Evolutionary conservation across 2,797 vertebrate species (phyloP).

Genomic region (Botia kubotai): DNA sequence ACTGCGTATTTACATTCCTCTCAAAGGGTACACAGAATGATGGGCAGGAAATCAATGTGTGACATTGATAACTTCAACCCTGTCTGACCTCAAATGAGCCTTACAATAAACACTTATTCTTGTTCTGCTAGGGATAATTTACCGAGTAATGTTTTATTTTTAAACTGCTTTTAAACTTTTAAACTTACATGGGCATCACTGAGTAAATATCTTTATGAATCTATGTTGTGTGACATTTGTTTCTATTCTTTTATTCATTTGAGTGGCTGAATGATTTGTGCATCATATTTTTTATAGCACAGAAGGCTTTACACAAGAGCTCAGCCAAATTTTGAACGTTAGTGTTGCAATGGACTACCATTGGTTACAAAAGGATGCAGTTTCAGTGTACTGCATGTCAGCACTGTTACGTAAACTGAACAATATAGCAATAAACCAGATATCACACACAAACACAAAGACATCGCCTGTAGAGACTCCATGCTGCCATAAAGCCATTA

Average conservation of each 20-base stretch:
- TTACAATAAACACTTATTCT: background rate
- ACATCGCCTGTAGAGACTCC: background rate
- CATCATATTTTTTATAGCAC: background rate
- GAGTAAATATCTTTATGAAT: background rate
- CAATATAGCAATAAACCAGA: slow-evolving; percentile 12
- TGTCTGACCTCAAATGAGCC: background rate
- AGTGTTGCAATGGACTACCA: slow-evolving; percentile 29
- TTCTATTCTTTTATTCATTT: no score
- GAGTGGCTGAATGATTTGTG: background rate
- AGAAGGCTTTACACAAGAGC: slow-evolving; percentile 24
- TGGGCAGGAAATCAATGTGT: background rate
- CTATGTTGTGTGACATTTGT: background rate
- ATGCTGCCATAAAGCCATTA: slow-evolving; percentile 5
- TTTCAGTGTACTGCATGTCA: slow-evolving; percentile 1
- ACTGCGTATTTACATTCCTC: background rate
- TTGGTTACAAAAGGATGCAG: slow-evolving; percentile 24
- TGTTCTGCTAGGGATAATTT: background rate
- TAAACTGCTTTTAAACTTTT: background rate
- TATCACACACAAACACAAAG: slow-evolving; percentile 60
- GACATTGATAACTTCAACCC: background rate
- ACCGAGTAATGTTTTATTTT: background rate
- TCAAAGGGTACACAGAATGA: background rate
- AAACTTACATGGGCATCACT: background rate
- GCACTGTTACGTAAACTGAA: background rate
- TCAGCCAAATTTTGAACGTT: slow-evolving; percentile 17